Conservation (phyloP, 2,888 invertebrate species). For the Metallyticus violacea region DNA sequence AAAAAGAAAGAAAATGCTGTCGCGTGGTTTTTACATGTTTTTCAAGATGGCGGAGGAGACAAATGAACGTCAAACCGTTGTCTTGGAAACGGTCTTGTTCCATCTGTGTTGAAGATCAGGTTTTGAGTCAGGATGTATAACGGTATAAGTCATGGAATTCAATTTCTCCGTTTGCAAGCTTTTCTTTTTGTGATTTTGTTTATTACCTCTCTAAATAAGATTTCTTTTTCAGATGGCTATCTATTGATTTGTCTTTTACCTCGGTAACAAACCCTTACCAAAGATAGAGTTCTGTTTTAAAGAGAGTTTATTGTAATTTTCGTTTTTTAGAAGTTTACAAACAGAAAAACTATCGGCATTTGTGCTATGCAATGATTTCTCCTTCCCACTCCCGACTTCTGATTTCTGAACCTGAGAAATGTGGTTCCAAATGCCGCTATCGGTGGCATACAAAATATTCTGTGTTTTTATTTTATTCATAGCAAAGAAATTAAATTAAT, state of each 20-base stretch:
- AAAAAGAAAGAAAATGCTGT: neutral
- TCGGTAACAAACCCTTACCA: neutral
- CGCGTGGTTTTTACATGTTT: neutral
- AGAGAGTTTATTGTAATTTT: neutral
- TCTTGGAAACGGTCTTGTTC: neutral
- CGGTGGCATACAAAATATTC: too few species aligned
- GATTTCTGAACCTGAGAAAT: neutral
- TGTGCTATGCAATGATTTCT: neutral
- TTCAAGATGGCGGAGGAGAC: conserved; percentile 10
- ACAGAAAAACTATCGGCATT: neutral
- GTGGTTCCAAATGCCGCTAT: too few species aligned
- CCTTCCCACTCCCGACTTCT: too few species aligned
- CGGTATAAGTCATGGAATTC: conserved; percentile 4
- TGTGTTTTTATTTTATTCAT: too few species aligned
- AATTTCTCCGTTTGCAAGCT: neutral
- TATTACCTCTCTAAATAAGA: conserved; percentile 1
- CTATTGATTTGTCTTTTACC: conserved; percentile 10
- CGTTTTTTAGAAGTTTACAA: neutral
- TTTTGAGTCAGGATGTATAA: neutral
- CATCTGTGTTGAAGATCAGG: neutral
- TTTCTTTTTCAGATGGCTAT: conserved; percentile 4
- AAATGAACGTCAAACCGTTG: neutral
- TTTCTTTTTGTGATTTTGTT: neutral
- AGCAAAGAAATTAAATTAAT: too few species aligned
- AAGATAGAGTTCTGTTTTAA: neutral